Evolutionary conservation across 2,797 vertebrate species (phyloP).

Genomic region (Gorsachius magnificus): DNA sequence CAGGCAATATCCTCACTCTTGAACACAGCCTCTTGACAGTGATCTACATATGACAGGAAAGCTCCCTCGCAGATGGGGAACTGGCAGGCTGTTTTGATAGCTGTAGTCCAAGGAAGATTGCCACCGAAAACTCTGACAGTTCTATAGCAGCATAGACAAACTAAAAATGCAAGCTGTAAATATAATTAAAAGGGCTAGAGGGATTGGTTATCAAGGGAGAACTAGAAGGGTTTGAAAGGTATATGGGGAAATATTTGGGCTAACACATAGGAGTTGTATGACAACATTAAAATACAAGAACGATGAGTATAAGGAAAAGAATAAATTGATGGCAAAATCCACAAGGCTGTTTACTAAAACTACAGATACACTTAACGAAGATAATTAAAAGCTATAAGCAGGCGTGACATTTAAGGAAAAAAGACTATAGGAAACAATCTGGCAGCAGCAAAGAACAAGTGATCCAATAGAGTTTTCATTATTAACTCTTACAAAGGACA

Average conservation of each 20-base stretch:
- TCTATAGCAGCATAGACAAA: neutral
- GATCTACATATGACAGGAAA: neutral
- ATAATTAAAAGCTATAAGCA: neutral
- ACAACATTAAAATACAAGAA: neutral
- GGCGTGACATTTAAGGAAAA: neutral
- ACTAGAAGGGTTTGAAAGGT: neutral
- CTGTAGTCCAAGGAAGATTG: neutral
- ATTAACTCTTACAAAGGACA: neutral
- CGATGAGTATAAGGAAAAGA: neutral
- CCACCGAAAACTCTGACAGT: neutral
- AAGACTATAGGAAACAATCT: neutral
- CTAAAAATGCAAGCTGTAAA: neutral
- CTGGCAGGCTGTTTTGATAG: neutral
- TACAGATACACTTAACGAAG: neutral
- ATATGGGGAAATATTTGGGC: slow-evolving; percentile 32
- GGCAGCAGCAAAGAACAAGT: neutral
- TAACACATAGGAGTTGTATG: neutral
- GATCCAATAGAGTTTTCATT: neutral
- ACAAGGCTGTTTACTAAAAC: neutral
- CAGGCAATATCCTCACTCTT: neutral
- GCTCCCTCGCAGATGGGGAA: slow-evolving; percentile 30
- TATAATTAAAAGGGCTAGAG: neutral
- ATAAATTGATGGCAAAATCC: neutral
- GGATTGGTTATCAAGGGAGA: slow-evolving; percentile 8
- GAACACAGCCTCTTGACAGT: neutral